Percentiles rank a stretch among this genome's conserved stretches.
phyloP scores from a whole-genome alignment of 2,797 vertebrate species.

The Odontamblyopus rebecca region DNA sequence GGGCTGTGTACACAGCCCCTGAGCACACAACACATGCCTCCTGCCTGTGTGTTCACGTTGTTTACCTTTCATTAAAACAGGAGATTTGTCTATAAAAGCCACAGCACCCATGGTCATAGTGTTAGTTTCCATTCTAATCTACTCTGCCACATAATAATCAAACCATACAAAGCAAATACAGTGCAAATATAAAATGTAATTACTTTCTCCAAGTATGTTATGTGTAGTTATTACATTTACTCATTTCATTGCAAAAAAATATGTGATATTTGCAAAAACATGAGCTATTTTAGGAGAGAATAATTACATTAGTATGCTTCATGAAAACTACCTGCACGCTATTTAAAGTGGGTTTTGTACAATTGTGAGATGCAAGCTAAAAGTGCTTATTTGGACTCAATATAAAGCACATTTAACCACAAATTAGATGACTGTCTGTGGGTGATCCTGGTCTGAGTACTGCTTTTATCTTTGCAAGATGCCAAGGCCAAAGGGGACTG shows the following conservation, averaged over 20 bases:
- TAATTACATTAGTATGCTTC: neutral
- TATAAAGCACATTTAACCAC: neutral
- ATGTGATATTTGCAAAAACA: neutral
- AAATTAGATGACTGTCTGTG: neutral
- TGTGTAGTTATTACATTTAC: neutral
- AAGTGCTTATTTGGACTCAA: neutral
- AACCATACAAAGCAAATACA: neutral
- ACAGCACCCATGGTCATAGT: conserved; percentile 19
- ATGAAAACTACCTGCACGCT: neutral
- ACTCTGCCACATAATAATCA: neutral
- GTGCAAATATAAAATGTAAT: neutral
- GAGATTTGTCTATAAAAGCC: conserved; percentile 47
- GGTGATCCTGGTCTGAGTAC: neutral
- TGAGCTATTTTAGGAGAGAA: neutral
- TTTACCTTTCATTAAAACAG: conserved; percentile 63
- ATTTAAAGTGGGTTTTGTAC: neutral
- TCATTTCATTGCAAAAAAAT: neutral
- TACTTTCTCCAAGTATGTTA: neutral
- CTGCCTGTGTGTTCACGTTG: conserved; percentile 42
- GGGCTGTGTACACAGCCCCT: conserved; percentile 59
- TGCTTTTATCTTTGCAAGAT: neutral
- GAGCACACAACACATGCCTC: conserved; percentile 44
- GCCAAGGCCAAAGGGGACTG: neutral
- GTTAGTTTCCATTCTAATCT: conserved; percentile 13
- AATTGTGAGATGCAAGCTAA: neutral